Evolutionary conservation across 2,113 vertebrate genomes (phyloP), one percentile per base, ranked within the genome.

Genomic region (Alaudala cheleensis): DNA sequence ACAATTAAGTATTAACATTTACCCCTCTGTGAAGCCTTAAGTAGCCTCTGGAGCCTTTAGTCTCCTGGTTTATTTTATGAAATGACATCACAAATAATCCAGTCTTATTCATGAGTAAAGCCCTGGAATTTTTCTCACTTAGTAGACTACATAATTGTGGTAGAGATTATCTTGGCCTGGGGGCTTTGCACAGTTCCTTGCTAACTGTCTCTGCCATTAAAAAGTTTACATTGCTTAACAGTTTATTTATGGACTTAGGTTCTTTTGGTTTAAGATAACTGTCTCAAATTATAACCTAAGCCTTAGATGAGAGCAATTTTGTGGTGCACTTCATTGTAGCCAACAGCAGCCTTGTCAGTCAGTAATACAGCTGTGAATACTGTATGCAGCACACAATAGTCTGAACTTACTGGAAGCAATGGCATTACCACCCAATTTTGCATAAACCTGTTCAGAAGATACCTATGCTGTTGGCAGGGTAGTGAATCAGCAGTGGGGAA

Each of bases 41-140:
- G 64, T 22, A 94, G 82, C 29, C 42, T 50, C 77, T 84, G 77
- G 53, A 95, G 77, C 44, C 40, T 47, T 96, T 57, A 87, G 84
- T 72, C 53, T 80, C 73, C 45, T 53, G 79, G 57, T 66, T 95
- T 93, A 66, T 79, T 95, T 93, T 65, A 96, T 29, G 42, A 87
- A 95, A 85, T 81, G 70, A 61, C 65, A 96, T 40, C 78, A 83
- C 72, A 95, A 94, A 83, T 44, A 95, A 92, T 72, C 44, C 4
- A 5, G 44, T 64, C 61, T 89, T 57, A 73, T 81, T 90, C 70
- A 89, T 37, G n/a, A 94, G n/a, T 45, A 80, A 82, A 70, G 19
- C 28, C 71, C 37, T 66, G 42, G 61, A 90, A 73, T 91, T 88
- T 81, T 85, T 88, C 45, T 87, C 45, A 60, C 53, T 91, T 67